Conservation (phyloP, 2,797 vertebrate genomes). For the Chaenodraco wilsoni region DNA sequence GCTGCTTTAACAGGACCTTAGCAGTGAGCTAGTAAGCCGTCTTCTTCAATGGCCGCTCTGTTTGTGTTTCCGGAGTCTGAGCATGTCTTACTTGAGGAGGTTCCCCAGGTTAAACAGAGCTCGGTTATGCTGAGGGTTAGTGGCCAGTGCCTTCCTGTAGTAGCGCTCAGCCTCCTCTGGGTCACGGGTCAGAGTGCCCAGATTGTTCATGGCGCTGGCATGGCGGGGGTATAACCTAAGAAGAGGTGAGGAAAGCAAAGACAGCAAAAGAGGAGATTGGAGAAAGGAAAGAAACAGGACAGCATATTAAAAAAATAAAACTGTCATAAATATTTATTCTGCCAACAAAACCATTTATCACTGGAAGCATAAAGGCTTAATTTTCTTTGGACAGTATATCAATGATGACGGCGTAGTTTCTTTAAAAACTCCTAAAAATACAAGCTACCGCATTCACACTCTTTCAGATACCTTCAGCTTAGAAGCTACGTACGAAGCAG, state of each 20-base stretch:
- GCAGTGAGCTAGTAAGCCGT: too few relatives aligned
- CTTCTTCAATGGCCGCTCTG: not conserved
- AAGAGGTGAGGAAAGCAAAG: not conserved
- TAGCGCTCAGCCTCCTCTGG: conserved; percentile 88
- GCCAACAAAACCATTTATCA: too few relatives aligned
- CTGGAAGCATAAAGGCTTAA: too few relatives aligned
- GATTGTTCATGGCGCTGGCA: conserved; percentile 96
- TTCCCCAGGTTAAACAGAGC: conserved; percentile 98
- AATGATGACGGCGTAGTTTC: too few relatives aligned
- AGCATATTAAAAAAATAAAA: too few relatives aligned
- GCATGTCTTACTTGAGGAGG: conserved; percentile 90
- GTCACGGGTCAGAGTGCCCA: conserved; percentile 91
- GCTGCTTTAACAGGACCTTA: too few relatives aligned
- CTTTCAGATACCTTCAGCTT: too few relatives aligned
- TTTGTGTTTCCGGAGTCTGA: not conserved
- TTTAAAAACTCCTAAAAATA: too few relatives aligned
- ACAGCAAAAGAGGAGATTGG: not conserved
- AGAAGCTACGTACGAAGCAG: too few relatives aligned
- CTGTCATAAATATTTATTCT: too few relatives aligned
- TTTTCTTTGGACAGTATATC: too few relatives aligned
- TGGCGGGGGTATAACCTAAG: conserved; percentile 94
- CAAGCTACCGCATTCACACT: too few relatives aligned
- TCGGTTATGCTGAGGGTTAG: conserved; percentile 93
- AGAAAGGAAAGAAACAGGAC: not conserved
- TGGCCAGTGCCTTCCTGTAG: conserved; percentile 91